Evolutionary conservation across 2,113 vertebrate species (phyloP).

Genomic region (Myrmecophaga tridactyla): DNA sequence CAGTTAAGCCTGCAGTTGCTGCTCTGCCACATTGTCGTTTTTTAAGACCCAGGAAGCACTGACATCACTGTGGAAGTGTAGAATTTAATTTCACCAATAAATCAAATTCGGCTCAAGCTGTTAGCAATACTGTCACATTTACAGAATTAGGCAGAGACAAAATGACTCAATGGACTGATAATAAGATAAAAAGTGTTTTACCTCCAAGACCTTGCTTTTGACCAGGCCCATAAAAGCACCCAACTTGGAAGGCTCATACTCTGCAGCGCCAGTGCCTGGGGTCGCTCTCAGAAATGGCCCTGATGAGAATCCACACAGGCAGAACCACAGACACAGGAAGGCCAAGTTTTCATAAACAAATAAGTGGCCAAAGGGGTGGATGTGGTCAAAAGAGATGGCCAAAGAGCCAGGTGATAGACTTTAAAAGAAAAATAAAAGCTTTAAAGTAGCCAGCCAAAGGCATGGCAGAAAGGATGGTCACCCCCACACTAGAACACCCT

Average conservation of each 20-base stretch:
- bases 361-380: background rate
- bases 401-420: background rate
- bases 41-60: conserved; percentile 61
- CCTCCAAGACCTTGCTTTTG: background rate
- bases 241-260: too few species aligned
- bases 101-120: conserved; percentile 31
- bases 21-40: conserved; percentile 4
- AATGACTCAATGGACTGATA: background rate
- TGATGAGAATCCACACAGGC: background rate
- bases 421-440: background rate
- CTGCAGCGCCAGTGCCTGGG: background rate
- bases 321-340: background rate
- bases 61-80: conserved; percentile 46
- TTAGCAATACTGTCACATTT: conserved; percentile 11
- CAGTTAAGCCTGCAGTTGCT: conserved; percentile 62
- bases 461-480: background rate
- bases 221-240: background rate
- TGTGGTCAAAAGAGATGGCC: background rate
- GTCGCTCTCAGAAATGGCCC: background rate
- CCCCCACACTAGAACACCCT: background rate
- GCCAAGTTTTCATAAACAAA: background rate
- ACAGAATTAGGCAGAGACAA: background rate
- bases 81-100: conserved; percentile 54
- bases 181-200: conserved; percentile 53
- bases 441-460: background rate